Evolutionary conservation across 2,113 vertebrate species (phyloP), one percentile per base, ranked within the genome.

Genomic region (Balaeniceps rex): DNA sequence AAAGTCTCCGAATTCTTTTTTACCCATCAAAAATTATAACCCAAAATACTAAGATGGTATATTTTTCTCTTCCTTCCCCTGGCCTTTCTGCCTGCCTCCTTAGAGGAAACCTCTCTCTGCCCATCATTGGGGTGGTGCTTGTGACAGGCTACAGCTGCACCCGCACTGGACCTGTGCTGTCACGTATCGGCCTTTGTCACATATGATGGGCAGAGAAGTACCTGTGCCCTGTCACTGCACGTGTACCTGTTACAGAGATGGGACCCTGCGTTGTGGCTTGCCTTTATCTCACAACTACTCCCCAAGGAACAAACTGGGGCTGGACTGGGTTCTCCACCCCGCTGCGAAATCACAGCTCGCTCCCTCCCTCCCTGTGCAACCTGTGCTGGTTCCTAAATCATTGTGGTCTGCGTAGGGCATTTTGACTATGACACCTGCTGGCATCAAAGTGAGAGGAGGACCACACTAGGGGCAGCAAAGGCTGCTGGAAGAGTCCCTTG

Each of bases 241-340:
- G 0, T 1, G 1, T 19, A 5, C 42, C 60, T 33, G 15, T 17
- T n/a, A 36, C 28, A 42, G 46, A 51, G 33, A 6, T 31, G 33
- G 29, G 60, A 54, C 26, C 7, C 24, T 31, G 10, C 4, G 18
- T 8, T 14, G 31, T 4, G 52, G 52, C 28, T 61, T 66, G 46
- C 33, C 46, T 76, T 65, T 6, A 2, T 63, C 63, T 65, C 2
- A 2, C 51, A 87, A 16, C 72, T 51, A 19, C 15, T 14, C 38
- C 14, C 17, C 12, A 54, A 33, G 46, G n/a, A 79, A 11, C 11
- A 81, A 51, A 76, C 24, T 19, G 18, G 14, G 8, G 24, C 52
- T 78, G 54, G 47, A 47, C 71, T 44, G 52, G 18, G 31, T 75
- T 92, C 61, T 91, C 84, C 42, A 33, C 7, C 9, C 19, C 1